Base-by-base conservation (phyloP, 2,113 vertebrate genomes). In the Gambusia affinis region DNA sequence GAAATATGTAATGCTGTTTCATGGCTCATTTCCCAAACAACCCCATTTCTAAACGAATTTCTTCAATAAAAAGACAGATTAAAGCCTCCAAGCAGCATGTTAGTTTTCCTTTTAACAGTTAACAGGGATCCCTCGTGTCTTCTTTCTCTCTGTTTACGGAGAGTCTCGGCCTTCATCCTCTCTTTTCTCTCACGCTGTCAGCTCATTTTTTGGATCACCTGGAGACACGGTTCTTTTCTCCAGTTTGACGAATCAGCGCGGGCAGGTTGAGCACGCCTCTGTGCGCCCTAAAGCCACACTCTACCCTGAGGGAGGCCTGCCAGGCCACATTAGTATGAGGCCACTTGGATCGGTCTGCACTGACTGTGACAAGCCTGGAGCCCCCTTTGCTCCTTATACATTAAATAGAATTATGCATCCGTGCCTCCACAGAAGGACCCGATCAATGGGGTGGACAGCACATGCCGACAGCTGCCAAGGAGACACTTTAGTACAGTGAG, bases 351-450 rank as follows among this genome's bases (percentile, higher is more conserved):
- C 27, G 60, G 76, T 77, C 85, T 27, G 12, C 81, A 81, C 71
- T 78, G 80, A 66, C 76, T 85, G 78, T 89, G 84, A 91, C 88
- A 81, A 68, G 80, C 85, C 78, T 35, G 60, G 70, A 84, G 64
- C 80, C 75, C 79, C 69, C 87, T 84, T 79, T 27, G 60, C 71
- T 87, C 86, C 82, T 88, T 83, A 85, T 91, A 92, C 91, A 93
- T 94, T 93, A 93, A 90, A 86, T 82, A 84, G 85, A 90, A 92
- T 94, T 92, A 93, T 93, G 85, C 89, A 87, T 83, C 73, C 72
- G 83, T 72, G 84, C 76, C 86, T 68, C 73, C 86, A 86, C 87
- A 87, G 86, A 88, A 80, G 74, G 84, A 76, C 85, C 70, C 29
- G 75, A 92, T 93, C 90, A 92, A 87, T 90, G 89, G 81, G 81